Conservation (phyloP, 2,797 vertebrate genomes). For the Malurus leucopterus region DNA sequence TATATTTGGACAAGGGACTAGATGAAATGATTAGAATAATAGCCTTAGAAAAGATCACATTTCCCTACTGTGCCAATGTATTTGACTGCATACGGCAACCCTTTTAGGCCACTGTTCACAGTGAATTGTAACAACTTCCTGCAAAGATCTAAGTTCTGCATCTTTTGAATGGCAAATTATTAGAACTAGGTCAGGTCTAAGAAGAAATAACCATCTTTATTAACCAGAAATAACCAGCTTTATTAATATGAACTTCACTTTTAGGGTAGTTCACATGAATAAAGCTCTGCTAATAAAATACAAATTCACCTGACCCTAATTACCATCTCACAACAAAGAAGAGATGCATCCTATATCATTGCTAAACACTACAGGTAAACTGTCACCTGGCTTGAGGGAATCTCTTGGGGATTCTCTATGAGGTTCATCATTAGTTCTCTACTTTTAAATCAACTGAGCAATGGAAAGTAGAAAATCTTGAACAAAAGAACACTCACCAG, state of each 20-base stretch:
- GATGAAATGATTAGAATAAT: slow-evolving; percentile 69
- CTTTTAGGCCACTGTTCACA: slow-evolving; percentile 58
- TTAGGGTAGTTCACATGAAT: neutral
- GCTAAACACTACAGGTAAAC: neutral
- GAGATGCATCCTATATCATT: neutral
- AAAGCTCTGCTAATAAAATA: neutral
- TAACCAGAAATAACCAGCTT: neutral
- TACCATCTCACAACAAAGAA: neutral
- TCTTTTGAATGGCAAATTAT: slow-evolving; percentile 51
- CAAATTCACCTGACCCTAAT: neutral
- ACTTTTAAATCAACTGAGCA: neutral
- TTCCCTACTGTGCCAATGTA: slow-evolving; percentile 53
- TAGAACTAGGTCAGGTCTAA: slow-evolving; percentile 47
- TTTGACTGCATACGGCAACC: neutral
- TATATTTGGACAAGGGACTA: slow-evolving; percentile 65
- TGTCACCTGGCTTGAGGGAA: neutral
- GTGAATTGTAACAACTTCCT: slow-evolving; percentile 63
- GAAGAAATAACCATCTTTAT: slow-evolving; percentile 47
- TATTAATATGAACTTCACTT: slow-evolving; percentile 8
- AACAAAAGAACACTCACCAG: neutral
- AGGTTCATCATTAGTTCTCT: neutral
- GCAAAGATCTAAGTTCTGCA: slow-evolving; percentile 62
- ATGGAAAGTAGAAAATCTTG: neutral
- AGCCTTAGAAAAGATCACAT: slow-evolving; percentile 67
- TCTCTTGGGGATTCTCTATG: neutral